Base-by-base conservation (phyloP, 2,888 invertebrate species). In the Epicampocera succincta region DNA sequence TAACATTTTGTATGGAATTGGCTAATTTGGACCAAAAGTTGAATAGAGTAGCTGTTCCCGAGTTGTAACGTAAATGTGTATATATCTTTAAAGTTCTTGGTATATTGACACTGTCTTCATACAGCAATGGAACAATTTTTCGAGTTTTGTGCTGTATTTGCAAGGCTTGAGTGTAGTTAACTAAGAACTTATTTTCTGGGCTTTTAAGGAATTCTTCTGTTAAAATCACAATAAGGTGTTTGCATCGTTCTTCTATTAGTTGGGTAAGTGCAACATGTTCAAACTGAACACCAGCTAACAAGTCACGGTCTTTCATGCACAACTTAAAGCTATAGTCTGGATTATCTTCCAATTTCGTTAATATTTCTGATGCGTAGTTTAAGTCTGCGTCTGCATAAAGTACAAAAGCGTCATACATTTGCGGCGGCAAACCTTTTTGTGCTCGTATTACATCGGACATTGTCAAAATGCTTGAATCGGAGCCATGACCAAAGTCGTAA, bases 341-440 rank as follows among this genome's bases (percentile, higher is more conserved):
- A 78, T 86, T 84, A 52, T 93, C 92, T 86, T 94, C 94, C 91
- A 96, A 92, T 84, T 92, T 92, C 0, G 92, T 91, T 15, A 95
- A 91, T 77, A 96, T 91, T 85, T 94, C 91, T 0, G 92, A 92
- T 0, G 95, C 96, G 91, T 96, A 96, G 3, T 92, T 92, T 13
- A 92, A 91, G 88, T 97, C 97, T 80, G 94, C 94, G 52, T 94
- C 94, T 0, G 95, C 95, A 85, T 93, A 96, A 33, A 97, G 89
- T 11, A 97, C 93, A 87, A 95, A 96, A 0, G 96, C 97, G 90
- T 97, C 95, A 86, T 96, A 97, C 44, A 90, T 91, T 86, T 95
- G 94, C 9, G 93, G 92, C 87, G 86, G 91, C 81, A 91, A 88
- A 6, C 93, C 93, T 85, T 90, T 87, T 11, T 90, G 88, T 11